phyloP scores from a whole-genome alignment of 2,888 invertebrate genomes.

The Clunio marinus region DNA sequence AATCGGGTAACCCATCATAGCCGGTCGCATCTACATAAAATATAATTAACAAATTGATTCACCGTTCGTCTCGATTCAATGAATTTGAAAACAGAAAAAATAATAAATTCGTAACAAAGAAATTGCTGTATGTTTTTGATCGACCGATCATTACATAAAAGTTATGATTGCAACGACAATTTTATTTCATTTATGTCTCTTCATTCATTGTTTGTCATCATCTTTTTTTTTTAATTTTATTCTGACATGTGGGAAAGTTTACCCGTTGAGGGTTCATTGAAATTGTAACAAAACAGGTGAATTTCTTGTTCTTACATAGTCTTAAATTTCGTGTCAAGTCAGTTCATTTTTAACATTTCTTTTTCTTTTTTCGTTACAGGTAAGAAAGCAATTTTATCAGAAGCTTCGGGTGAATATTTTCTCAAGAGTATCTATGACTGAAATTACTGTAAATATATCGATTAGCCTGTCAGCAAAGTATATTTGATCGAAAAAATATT shows the following conservation, averaged over 20 bases:
- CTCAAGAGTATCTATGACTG: not conserved
- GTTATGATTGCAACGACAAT: slow-evolving; percentile 19
- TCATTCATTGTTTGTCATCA: slow-evolving; percentile 9
- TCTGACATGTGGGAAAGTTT: slow-evolving; percentile 13
- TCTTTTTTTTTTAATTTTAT: not conserved
- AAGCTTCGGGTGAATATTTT: not conserved
- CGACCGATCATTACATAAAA: slow-evolving; percentile 15
- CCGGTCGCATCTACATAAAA: not conserved
- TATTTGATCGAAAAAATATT: too few species aligned
- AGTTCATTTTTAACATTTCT: slow-evolving; percentile 21
- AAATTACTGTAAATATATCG: too few species aligned
- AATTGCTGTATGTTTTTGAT: slow-evolving; percentile 20
- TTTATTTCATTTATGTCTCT: slow-evolving; percentile 10
- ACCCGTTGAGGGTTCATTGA: not conserved
- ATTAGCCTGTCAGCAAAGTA: too few species aligned
- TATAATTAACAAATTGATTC: slow-evolving; percentile 38
- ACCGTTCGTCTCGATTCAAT: slow-evolving; percentile 35
- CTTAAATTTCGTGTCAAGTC: slow-evolving; percentile 40
- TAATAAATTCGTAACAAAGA: not conserved
- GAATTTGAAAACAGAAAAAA: slow-evolving; percentile 10
- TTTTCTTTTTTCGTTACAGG: not conserved
- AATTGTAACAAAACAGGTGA: slow-evolving; percentile 19
- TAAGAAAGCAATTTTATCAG: not conserved
- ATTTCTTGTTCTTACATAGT: slow-evolving; percentile 41
- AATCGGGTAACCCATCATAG: not conserved